Base-by-base conservation (phyloP, 1,140 invertebrate species). In the Hermetia illucens region DNA sequence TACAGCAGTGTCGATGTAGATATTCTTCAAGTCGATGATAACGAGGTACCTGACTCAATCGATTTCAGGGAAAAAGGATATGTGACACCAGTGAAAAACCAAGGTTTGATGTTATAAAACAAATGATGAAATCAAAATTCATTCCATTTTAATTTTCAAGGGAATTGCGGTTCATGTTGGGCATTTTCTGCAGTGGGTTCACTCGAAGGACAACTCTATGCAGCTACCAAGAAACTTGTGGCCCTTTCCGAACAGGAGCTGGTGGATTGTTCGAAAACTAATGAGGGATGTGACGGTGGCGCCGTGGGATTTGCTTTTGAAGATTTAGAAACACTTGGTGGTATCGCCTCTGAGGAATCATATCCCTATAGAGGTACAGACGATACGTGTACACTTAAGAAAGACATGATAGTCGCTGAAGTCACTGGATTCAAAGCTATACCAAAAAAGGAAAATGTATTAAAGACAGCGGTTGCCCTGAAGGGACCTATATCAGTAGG, bases 311-410 rank as follows among this genome's bases (percentile, higher is more conserved):
- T 46, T 17, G 69, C 71, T 18, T 79, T 72, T 50, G 48, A 63
- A 39, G 79, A 79, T 54, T 62, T 79, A 35, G 44, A 45, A 44
- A 47, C 46, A 5, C 58, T 61, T 43, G 56, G 53, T 18, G 78
- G 78, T 36, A 71, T 97, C 41, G 90, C 96, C 61, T 93, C 88
- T 9, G 91, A 96, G 63, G 61, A 68, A n/a, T 71, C 68, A 21
- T 91, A 92, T 54, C 82, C 84, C 0, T 93, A 92, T 55, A 77
- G 84, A 57, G 85, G 63, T 13, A 52, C 74, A 46, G 70, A 77
- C 45, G 73, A 75, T 34, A 71, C 65, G 38, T 79, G 75, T 65
- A 63, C 66, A n/a, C n/a, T n/a, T n/a, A 84, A 57, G 85, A 63
- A 15, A 52, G 74, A 46, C 70, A 77, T 45, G 73, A 75, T 34